Conservation (phyloP, 2,113 vertebrate species). For the Cheilinus undulatus region DNA sequence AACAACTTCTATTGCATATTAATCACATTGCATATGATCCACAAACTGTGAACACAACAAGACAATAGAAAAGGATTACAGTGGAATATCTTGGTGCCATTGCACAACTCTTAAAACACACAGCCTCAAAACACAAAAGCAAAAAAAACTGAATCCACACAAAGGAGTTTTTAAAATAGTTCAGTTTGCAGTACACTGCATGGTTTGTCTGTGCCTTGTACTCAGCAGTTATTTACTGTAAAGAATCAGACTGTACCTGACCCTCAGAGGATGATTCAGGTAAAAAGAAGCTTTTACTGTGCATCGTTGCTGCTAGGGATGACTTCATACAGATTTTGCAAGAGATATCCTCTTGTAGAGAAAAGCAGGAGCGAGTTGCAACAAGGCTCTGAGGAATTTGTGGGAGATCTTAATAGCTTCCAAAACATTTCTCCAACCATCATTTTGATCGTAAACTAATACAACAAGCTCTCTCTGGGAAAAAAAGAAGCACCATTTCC, state of each 20-base stretch:
- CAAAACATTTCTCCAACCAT: constrained; percentile 18
- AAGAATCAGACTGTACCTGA: constrained; percentile 22
- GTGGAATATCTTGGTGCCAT: no score
- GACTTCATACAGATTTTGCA: constrained; percentile 63
- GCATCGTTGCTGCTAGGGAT: constrained; percentile 30
- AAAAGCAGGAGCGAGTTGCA: constrained; percentile 57
- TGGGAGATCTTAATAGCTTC: constrained; percentile 19
- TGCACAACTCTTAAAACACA: no score
- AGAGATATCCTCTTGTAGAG: constrained; percentile 27
- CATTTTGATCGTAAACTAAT: constrained; percentile 41
- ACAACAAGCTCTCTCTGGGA: constrained; percentile 31
- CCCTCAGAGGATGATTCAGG: constrained; percentile 51
- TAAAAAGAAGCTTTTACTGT: constrained; percentile 48
- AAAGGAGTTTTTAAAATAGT: no score
- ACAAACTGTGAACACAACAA: no score
- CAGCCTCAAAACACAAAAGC: no score
- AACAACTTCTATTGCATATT: no score
- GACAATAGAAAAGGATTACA: no score
- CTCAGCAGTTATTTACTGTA: background rate
- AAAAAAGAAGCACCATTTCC: constrained; percentile 44
- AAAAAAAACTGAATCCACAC: no score
- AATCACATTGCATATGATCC: no score
- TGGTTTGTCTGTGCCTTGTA: background rate
- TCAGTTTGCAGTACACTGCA: no score
- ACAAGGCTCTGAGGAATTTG: constrained; percentile 68